A percentile compares a stretch with the other conserved stretches of the same genome.
phyloP scores from a whole-genome alignment of 2,888 invertebrate genomes.

The Phengaris alcon region DNA sequence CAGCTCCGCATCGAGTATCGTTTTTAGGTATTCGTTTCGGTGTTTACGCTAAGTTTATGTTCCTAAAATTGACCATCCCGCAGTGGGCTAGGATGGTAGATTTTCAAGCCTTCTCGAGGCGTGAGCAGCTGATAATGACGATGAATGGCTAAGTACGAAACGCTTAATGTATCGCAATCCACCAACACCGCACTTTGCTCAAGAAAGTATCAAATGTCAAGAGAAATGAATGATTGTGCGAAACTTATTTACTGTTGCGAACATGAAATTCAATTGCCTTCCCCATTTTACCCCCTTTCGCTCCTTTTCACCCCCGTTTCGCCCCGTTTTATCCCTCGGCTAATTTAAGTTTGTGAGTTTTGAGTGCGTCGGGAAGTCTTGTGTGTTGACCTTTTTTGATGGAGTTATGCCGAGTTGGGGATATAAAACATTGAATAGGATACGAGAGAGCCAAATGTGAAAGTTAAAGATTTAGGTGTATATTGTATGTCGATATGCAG shows the following conservation, averaged over 20 bases:
- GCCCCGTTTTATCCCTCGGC: neutral
- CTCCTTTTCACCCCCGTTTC: neutral
- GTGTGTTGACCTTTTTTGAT: neutral
- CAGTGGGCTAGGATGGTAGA: too few species aligned
- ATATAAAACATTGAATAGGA: neutral
- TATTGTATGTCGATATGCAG: too few species aligned
- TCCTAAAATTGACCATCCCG: too few species aligned
- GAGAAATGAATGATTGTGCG: neutral
- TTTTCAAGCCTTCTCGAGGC: too few species aligned
- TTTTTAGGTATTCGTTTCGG: too few species aligned
- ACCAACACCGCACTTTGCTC: neutral
- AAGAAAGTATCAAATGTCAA: constrained; percentile 12
- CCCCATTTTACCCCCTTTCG: neutral
- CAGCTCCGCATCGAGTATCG: too few species aligned
- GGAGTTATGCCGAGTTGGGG: neutral
- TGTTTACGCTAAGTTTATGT: too few species aligned
- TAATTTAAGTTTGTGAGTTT: constrained; percentile 15
- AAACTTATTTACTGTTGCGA: constrained; percentile 1
- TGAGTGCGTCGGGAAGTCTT: neutral
- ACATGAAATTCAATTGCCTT: constrained; percentile 2
- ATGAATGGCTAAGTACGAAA: too few species aligned
- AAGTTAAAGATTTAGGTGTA: neutral
- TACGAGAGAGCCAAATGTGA: neutral
- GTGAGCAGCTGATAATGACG: too few species aligned
- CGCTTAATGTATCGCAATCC: neutral